Evolutionary conservation across 2,797 vertebrate genomes (phyloP), one percentile per base, ranked within the genome.

Genomic region (Crocodylus rhombifer): DNA sequence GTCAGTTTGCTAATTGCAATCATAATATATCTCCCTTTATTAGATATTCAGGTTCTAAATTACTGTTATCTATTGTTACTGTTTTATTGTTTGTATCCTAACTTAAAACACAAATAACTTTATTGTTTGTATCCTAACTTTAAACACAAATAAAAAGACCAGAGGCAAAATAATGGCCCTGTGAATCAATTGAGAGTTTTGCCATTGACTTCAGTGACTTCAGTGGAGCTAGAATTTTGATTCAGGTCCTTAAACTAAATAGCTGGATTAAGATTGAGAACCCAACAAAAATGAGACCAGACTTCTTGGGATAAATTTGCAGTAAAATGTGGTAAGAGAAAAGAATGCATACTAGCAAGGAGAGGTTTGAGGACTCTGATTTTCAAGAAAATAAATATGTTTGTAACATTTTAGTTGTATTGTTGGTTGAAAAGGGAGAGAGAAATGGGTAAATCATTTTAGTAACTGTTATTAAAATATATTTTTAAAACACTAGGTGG

Each of bases 401-500:
- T 86, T 87, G 15, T 28, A 79, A n/a, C 30, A 42, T 62, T 26
- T 51, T 28, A 18, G 33, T 8, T 88, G 1, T 0, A 0, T 30
- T 82, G 84, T 84, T 82, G 20, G 14, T 69, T 74, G 62, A 11
- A 28, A 33, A 80, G 13, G 11, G 30, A 77, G 67, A 80, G 15
- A 33, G 21, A 6, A 28, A 14, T 51, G 79, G 82, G 9, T 18
- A 74, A 73, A 58, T 30, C 63, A 61, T 58, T 26, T 71, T 33
- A 12, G 13, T 60, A 26, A 79, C 28, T 0, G 1, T 23, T 15
- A 90, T 93, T 89, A 87, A 90, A 82, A 63, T 76, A 5, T 89
- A 10, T 42, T 1, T 78, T 95, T 71, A 58, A 23, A 95, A 89
- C 98, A 95, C 97, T 97, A 98, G 98, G 93, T 98, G 98, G 98